A percentile compares a stretch with the other conserved stretches of the same genome.
phyloP scores from a whole-genome alignment of 2,888 invertebrate genomes.

The Prionchulus punctatus region DNA sequence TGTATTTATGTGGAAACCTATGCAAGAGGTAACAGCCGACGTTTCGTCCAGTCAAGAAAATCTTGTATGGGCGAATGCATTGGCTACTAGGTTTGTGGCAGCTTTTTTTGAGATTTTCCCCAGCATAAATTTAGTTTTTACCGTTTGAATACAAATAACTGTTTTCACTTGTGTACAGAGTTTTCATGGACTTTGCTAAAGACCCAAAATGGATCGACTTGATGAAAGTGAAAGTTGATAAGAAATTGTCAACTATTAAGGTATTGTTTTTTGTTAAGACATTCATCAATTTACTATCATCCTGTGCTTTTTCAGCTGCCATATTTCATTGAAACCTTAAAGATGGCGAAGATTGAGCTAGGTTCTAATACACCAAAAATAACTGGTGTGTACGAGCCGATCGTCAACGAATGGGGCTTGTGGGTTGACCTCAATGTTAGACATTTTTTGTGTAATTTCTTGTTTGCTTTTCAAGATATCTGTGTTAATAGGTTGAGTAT shows the following conservation, averaged over 20 bases:
- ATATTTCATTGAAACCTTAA: constrained; percentile 66
- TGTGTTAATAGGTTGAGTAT: constrained; percentile 20
- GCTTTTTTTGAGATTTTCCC: too few species aligned
- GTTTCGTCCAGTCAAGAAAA: too few species aligned
- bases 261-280: constrained; percentile 34
- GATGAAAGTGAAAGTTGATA: constrained; percentile 61
- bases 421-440: constrained; percentile 62
- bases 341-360: constrained; percentile 39
- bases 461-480: background rate
- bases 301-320: constrained; percentile 47
- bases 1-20: too few species aligned
- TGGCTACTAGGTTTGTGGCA: too few species aligned
- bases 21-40: too few species aligned
- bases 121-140: too few species aligned
- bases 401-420: constrained; percentile 60
- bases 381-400: constrained; percentile 40
- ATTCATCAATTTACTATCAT: background rate
- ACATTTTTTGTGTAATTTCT: background rate
- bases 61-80: too few species aligned
- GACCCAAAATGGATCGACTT: constrained; percentile 51
- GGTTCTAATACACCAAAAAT: constrained; percentile 24
- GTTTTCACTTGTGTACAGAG: too few species aligned
- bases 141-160: too few species aligned
- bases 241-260: constrained; percentile 67
- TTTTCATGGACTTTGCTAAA: constrained; percentile 64